These are phyloP conservation scores for Amaurobius ferox DNA, from an alignment of 2,888 invertebrate species.

Conservation along the genomic window DNA sequence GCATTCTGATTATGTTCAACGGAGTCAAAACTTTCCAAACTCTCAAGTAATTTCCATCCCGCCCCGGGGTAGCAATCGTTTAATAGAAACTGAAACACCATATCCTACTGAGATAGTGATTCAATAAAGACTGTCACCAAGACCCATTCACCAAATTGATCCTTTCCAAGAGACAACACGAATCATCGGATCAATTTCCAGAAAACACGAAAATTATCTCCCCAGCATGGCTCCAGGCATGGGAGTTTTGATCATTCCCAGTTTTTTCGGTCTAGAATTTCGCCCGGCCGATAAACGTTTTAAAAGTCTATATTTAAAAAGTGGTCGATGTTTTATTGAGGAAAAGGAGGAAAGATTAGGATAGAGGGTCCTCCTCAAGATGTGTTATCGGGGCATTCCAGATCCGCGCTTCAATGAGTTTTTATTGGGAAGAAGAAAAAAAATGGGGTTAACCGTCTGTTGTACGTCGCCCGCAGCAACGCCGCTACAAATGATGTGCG, in stretches of 20 bases:
- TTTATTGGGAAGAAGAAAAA: too few relatives aligned
- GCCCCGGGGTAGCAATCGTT: neutral
- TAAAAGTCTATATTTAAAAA: too few relatives aligned
- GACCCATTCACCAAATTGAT: neutral
- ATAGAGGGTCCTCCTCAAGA: neutral
- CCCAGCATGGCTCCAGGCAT: neutral
- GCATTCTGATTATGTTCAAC: neutral
- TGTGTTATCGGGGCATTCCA: neutral
- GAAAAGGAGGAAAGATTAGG: neutral
- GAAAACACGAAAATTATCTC: neutral
- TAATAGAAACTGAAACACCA: neutral
- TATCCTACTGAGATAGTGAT: neutral
- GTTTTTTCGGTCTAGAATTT: too few relatives aligned
- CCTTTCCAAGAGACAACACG: neutral
- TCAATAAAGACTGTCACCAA: slow-evolving; percentile 3
- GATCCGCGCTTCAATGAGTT: neutral
- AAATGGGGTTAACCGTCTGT: slow-evolving; percentile 2
- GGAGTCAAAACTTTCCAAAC: neutral
- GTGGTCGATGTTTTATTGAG: too few relatives aligned
- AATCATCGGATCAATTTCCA: neutral
- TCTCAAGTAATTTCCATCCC: neutral
- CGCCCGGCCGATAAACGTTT: too few relatives aligned
- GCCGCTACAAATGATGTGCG: neutral
- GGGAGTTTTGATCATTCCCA: too few relatives aligned
- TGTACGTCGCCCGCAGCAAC: neutral